phyloP scores from a whole-genome alignment of 1,140 invertebrate species.

The Dendroctonus valens region DNA sequence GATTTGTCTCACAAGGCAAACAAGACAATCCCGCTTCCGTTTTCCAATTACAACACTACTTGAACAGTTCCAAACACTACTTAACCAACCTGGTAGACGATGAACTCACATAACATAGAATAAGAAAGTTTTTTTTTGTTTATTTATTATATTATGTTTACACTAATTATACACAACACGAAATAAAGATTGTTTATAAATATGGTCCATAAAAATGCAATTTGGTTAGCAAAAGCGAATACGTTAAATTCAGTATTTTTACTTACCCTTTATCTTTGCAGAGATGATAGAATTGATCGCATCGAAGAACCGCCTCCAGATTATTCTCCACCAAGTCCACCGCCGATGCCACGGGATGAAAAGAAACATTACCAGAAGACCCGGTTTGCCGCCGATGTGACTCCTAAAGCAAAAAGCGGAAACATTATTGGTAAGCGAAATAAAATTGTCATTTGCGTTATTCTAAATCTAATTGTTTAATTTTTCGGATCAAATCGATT shows the following conservation, averaged over 20 bases:
- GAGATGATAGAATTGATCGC: slow-evolving; percentile 52
- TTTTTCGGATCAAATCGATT: too few species aligned
- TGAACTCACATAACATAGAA: too few species aligned
- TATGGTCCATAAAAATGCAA: neutral
- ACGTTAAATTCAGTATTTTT: neutral
- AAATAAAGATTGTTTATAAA: too few species aligned
- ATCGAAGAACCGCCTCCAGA: slow-evolving; percentile 64
- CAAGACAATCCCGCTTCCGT: too few species aligned
- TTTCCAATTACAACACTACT: too few species aligned
- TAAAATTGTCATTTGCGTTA: neutral
- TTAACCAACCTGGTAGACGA: too few species aligned
- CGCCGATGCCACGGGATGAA: slow-evolving; percentile 51
- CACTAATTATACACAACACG: too few species aligned
- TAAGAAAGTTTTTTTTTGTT: too few species aligned
- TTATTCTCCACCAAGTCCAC: slow-evolving; percentile 65
- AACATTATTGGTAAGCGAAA: slow-evolving; percentile 48
- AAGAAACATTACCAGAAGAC: slow-evolving; percentile 66
- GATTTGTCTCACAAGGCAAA: too few species aligned
- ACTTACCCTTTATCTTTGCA: slow-evolving; percentile 32
- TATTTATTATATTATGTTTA: too few species aligned
- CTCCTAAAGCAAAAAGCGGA: slow-evolving; percentile 50
- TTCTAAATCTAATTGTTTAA: too few species aligned
- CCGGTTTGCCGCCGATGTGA: slow-evolving; percentile 60
- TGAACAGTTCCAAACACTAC: too few species aligned
- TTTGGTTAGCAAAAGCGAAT: neutral